These are phyloP conservation scores for Palloptera scutellata DNA, from an alignment of 2,888 invertebrate species.

Conservation along the genomic window DNA sequence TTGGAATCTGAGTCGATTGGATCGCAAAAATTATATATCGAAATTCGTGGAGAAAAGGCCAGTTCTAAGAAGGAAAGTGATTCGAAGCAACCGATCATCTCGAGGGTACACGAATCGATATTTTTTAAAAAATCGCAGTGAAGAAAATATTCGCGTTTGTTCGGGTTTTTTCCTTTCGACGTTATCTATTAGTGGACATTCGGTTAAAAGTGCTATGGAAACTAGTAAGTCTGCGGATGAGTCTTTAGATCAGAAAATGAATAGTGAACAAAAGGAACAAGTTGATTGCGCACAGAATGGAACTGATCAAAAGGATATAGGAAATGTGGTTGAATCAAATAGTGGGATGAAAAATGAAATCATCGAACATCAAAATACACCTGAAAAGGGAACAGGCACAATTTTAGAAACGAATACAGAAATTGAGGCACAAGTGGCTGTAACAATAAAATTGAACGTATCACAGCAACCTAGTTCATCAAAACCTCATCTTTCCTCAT, in stretches of 20 bases:
- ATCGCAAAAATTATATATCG: slow-evolving; percentile 33
- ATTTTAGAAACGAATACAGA: too few species aligned
- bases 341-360: too few species aligned
- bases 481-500: too few species aligned
- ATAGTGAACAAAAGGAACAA: too few species aligned
- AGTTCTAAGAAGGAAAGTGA: slow-evolving; percentile 31
- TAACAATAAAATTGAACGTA: too few species aligned
- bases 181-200: slow-evolving; percentile 33
- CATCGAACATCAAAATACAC: too few species aligned
- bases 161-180: slow-evolving; percentile 41
- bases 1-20: slow-evolving; percentile 34
- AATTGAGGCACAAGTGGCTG: too few species aligned
- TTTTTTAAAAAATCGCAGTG: slow-evolving; percentile 30
- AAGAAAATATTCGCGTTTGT: slow-evolving; percentile 34
- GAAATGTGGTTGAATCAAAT: too few species aligned
- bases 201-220: slow-evolving; percentile 36
- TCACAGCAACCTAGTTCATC: too few species aligned
- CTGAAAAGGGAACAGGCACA: too few species aligned
- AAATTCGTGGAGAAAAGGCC: slow-evolving; percentile 34
- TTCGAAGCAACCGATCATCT: slow-evolving; percentile 28
- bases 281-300: too few species aligned
- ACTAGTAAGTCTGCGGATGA: slow-evolving; percentile 25
- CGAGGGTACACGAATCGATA: slow-evolving; percentile 38
- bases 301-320: too few species aligned
- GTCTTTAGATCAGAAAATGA: slow-evolving; percentile 3